Evolutionary conservation across 2,113 vertebrate genomes (phyloP).

Genomic region (Plecturocebus donacophilus): DNA sequence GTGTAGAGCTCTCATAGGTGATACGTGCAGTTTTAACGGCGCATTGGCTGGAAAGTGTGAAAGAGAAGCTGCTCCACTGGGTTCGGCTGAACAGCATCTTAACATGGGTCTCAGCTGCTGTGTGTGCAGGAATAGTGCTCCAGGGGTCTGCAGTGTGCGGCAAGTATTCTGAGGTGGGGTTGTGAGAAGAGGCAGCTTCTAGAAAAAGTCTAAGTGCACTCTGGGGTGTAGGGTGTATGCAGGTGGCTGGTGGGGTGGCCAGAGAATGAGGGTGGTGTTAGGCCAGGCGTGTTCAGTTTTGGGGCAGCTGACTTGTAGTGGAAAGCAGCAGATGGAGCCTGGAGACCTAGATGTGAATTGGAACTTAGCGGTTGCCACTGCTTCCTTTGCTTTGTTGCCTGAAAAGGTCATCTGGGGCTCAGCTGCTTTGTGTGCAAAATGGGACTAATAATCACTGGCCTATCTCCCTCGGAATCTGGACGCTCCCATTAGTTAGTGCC

Average conservation of each 20-base stretch:
- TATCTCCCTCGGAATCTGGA: background rate
- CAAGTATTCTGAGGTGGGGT: background rate
- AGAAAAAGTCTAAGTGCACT: background rate
- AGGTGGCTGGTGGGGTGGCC: background rate
- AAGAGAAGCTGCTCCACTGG: background rate
- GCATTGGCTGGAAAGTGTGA: background rate
- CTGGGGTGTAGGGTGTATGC: background rate
- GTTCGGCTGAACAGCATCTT: background rate
- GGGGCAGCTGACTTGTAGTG: background rate
- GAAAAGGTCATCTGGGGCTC: background rate
- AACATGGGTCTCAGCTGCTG: background rate
- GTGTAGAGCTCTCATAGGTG: background rate
- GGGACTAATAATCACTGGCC: background rate
- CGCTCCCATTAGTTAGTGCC: background rate
- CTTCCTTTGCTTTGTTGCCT: background rate
- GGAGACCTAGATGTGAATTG: background rate
- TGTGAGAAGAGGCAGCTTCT: background rate
- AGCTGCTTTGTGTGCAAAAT: background rate
- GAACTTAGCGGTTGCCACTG: background rate
- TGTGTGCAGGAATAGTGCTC: background rate
- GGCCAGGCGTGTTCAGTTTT: background rate
- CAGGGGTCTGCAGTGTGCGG: too few species aligned
- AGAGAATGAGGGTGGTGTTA: background rate
- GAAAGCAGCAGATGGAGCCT: background rate
- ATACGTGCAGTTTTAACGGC: rapidly evolving